Evolutionary conservation across 2,888 invertebrate species (phyloP).

Genomic region (Unio delphinus): DNA sequence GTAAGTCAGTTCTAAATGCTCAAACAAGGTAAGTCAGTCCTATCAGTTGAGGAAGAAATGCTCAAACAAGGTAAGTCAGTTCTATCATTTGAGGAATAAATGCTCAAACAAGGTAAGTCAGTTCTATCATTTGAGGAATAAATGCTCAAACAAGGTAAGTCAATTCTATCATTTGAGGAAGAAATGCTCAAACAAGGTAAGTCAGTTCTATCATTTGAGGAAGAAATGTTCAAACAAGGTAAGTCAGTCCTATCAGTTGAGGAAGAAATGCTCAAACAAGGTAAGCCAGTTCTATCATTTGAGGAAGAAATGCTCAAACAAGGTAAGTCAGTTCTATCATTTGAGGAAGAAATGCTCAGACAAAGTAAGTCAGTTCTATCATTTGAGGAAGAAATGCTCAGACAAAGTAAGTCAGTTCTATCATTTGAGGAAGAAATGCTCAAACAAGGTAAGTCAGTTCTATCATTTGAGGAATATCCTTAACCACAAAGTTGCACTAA

Average conservation of each 20-base stretch:
- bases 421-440: slow-evolving; percentile 84
- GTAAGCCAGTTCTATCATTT: slow-evolving; percentile 46
- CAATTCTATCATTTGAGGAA: slow-evolving; percentile 73
- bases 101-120: slow-evolving; percentile 80
- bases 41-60: slow-evolving; percentile 80
- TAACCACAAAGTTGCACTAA: background rate
- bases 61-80: slow-evolving; percentile 78
- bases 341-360: slow-evolving; percentile 89
- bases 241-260: background rate
- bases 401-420: slow-evolving; percentile 71
- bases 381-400: slow-evolving; percentile 87
- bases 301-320: slow-evolving; percentile 89
- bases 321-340: slow-evolving; percentile 58
- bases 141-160: slow-evolving; percentile 82
- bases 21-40: slow-evolving; percentile 71
- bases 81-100: slow-evolving; percentile 78
- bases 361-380: slow-evolving; percentile 65
- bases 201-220: slow-evolving; percentile 66
- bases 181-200: slow-evolving; percentile 86
- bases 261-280: slow-evolving; percentile 90
- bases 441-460: slow-evolving; percentile 75
- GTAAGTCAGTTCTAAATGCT: too few relatives aligned
- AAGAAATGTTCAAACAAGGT: slow-evolving; percentile 89
- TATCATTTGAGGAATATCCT: background rate
- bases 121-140: slow-evolving; percentile 77